Percentiles rank a stretch among this genome's conserved stretches.
phyloP scores from a whole-genome alignment of 2,888 invertebrate genomes.

The Seladonia tumulorum region DNA sequence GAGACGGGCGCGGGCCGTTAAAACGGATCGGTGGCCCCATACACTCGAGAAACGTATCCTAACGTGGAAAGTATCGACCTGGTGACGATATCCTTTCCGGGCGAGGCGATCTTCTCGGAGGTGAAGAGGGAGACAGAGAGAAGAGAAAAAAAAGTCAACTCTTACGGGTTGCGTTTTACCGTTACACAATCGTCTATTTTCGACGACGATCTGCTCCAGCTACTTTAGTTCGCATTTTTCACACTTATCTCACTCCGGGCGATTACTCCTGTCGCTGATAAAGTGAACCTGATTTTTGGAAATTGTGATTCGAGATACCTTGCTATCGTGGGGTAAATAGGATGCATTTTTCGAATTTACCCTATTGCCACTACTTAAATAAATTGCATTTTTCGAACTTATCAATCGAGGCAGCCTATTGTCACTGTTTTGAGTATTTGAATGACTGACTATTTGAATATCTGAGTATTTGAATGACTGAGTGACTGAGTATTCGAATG shows the following conservation, averaged over 20 bases:
- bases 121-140: background rate
- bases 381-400: no score
- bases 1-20: constrained; percentile 11
- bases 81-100: constrained; percentile 33
- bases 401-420: no score
- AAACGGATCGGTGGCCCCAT: constrained; percentile 22
- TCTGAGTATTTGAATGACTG: no score
- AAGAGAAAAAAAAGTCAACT: constrained; percentile 26
- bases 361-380: no score
- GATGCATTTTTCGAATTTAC: no score
- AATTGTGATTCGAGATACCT: no score
- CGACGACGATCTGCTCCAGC: background rate
- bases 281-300: no score
- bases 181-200: constrained; percentile 47
- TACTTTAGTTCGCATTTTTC: background rate
- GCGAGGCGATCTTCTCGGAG: constrained; percentile 31
- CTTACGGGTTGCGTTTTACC: constrained; percentile 38
- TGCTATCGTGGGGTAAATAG: no score
- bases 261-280: background rate
- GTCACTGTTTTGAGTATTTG: no score
- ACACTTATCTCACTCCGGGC: background rate
- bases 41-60: constrained; percentile 39
- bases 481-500: background rate
- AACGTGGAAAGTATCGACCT: constrained; percentile 50
- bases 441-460: no score